phyloP scores from a whole-genome alignment of 2,888 invertebrate genomes.

The Hemithea aestivaria region DNA sequence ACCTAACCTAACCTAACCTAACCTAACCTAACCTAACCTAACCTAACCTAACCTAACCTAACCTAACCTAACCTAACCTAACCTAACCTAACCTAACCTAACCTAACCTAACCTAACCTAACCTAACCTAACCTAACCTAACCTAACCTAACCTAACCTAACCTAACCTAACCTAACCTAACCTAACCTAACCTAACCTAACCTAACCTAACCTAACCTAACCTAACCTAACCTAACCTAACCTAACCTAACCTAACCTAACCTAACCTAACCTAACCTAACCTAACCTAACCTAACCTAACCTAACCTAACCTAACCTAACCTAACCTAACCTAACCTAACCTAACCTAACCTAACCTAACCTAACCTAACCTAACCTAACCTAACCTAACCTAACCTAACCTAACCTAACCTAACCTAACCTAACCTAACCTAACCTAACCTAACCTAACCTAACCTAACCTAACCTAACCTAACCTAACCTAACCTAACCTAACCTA shows the following conservation, averaged over 20 bases:
- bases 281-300: conserved; percentile 21
- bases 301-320: conserved; percentile 20
- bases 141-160: conserved; percentile 21
- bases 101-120: conserved; percentile 20
- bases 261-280: conserved; percentile 22
- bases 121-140: conserved; percentile 20
- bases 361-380: conserved; percentile 19
- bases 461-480: conserved; percentile 20
- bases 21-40: conserved; percentile 16
- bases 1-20: conserved; percentile 18
- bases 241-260: conserved; percentile 22
- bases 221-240: conserved; percentile 21
- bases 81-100: conserved; percentile 21
- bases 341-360: conserved; percentile 19
- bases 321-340: conserved; percentile 16
- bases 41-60: conserved; percentile 17
- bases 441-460: conserved; percentile 20
- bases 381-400: conserved; percentile 19
- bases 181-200: conserved; percentile 17
- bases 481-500: conserved; percentile 12
- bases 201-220: conserved; percentile 20
- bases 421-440: conserved; percentile 15
- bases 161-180: conserved; percentile 20
- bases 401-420: conserved; percentile 16
- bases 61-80: conserved; percentile 20